Percentiles rank a stretch among this genome's conserved stretches.
phyloP scores from a whole-genome alignment of 1,140 invertebrate genomes.

The Hermatobates lingyangjiaoensis region DNA sequence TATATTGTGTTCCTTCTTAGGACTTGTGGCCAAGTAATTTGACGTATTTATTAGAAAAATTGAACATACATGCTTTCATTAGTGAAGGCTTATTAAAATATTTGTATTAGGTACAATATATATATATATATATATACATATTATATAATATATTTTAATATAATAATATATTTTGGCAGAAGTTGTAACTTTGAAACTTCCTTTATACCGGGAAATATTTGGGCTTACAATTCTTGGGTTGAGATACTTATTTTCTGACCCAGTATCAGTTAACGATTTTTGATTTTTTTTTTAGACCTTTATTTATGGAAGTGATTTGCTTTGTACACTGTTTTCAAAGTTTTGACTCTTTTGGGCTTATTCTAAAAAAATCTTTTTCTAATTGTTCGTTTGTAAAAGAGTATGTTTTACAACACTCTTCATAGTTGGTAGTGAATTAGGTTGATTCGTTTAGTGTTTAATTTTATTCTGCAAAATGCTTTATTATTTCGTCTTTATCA shows the following conservation, averaged over 20 bases:
- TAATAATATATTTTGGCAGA: background rate
- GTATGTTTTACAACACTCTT: background rate
- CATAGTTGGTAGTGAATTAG: background rate
- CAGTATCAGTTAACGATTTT: background rate
- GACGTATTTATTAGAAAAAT: background rate
- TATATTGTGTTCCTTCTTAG: background rate
- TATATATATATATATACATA: too few relatives aligned
- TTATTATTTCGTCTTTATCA: background rate
- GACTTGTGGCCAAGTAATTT: background rate
- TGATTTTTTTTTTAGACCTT: background rate
- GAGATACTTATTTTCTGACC: background rate
- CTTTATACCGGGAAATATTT: background rate
- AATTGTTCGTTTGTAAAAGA: background rate
- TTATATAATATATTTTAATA: too few relatives aligned
- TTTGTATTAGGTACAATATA: background rate
- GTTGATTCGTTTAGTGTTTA: background rate
- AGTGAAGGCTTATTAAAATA: background rate
- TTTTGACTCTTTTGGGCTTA: background rate
- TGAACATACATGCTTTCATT: background rate
- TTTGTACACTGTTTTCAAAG: background rate
- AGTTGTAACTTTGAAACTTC: background rate
- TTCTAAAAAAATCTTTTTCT: background rate
- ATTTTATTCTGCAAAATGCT: background rate
- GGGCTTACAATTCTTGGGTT: background rate
- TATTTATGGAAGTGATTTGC: background rate